Conservation (phyloP, 1,140 invertebrate species). For the Ladona fulva region DNA sequence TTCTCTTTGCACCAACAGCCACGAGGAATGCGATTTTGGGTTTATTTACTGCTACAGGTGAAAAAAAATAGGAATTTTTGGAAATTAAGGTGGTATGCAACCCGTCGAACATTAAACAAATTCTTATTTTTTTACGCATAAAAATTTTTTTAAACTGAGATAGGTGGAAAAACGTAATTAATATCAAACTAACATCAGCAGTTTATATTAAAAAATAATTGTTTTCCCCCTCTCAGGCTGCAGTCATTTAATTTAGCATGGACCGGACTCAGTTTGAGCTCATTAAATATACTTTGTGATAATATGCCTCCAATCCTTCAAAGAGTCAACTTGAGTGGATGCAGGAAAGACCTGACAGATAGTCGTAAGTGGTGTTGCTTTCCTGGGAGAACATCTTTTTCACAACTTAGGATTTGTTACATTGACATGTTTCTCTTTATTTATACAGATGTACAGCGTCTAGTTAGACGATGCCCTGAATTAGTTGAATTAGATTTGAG, state of each 20-base stretch:
- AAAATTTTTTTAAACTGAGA: too few species aligned
- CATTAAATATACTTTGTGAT: conserved; percentile 51
- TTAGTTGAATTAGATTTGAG: conserved; percentile 78
- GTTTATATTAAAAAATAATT: too few species aligned
- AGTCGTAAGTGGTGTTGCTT: conserved; percentile 47
- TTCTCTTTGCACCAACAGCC: too few species aligned
- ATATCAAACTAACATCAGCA: too few species aligned
- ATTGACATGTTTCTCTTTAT: conserved; percentile 15
- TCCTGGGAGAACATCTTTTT: background rate
- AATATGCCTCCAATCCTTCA: conserved; percentile 52
- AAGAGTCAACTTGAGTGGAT: conserved; percentile 72
- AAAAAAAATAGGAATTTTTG: too few species aligned
- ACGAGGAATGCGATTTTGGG: too few species aligned
- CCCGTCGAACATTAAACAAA: too few species aligned
- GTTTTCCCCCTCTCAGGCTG: conserved; percentile 46
- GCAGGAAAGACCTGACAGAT: conserved; percentile 61
- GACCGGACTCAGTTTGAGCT: conserved; percentile 55
- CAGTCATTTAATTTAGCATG: conserved; percentile 71
- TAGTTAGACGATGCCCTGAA: conserved; percentile 55
- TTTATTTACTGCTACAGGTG: too few species aligned
- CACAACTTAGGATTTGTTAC: conserved; percentile 12
- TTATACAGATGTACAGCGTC: conserved; percentile 50
- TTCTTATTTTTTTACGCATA: too few species aligned
- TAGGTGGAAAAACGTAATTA: too few species aligned
- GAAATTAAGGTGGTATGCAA: too few species aligned